Evolutionary conservation across 2,888 invertebrate species (phyloP).

Genomic region (Trachelus tabidus): DNA sequence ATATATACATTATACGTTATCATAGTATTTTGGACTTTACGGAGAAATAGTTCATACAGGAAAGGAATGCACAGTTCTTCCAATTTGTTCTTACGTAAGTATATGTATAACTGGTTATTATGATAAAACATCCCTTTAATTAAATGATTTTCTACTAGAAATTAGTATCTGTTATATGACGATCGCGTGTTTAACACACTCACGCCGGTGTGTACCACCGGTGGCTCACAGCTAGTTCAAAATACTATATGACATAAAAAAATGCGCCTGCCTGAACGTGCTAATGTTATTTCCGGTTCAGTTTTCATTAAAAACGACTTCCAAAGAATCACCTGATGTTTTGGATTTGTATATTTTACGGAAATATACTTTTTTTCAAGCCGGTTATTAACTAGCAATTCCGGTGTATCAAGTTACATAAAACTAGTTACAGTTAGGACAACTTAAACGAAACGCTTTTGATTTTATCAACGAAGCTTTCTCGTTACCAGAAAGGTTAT

Average conservation of each 20-base stretch:
- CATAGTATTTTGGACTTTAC: neutral
- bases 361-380: neutral
- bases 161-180: neutral
- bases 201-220: too few species aligned
- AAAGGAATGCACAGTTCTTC: neutral
- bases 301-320: neutral
- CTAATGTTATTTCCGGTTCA: neutral
- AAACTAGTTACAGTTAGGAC: neutral
- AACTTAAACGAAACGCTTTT: too few species aligned
- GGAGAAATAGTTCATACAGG: neutral
- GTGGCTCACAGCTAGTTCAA: too few species aligned
- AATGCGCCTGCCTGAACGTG: too few species aligned
- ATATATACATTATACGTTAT: too few species aligned
- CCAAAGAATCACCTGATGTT: neutral
- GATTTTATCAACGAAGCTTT: too few species aligned
- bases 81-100: neutral
- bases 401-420: neutral
- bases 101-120: neutral
- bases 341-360: neutral
- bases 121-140: neutral
- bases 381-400: neutral
- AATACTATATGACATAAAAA: too few species aligned
- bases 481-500: too few species aligned
- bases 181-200: neutral
- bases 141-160: neutral